Evolutionary conservation across 2,888 invertebrate genomes (phyloP), one percentile per base, ranked within the genome.

Genomic region (Penaeus monodon): DNA sequence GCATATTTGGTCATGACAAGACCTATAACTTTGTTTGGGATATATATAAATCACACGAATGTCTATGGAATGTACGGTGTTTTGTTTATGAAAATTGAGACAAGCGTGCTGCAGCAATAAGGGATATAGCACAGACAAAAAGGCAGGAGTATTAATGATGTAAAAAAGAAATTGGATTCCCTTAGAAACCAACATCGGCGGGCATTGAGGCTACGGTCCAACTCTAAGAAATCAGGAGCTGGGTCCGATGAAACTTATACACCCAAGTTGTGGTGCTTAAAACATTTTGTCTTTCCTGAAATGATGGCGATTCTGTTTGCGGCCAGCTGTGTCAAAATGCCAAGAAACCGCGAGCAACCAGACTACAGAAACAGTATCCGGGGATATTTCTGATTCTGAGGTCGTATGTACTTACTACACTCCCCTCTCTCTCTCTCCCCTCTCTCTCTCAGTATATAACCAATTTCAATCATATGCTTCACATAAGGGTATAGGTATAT

Each of bases 81-180:
- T 68, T 68, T 68, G 68, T 8, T 68, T 68, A 68, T 12, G 12
- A 27, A 68, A 68, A 68, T 68, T 10, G n/a, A n/a, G n/a, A n/a
- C n/a, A n/a, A n/a, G n/a, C n/a, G n/a, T n/a, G 7, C 68, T 68
- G 68, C 68, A 68, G 68, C 68, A 68, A 27, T 68, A 68, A 68
- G 68, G 68, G 68, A 68, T 68, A 68, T 68, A 68, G 68, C 68
- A 68, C 68, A 68, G 68, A 68, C 68, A 68, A n/a, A n/a, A n/a
- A n/a, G n/a, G n/a, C n/a, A n/a, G n/a, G n/a, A n/a, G n/a, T n/a
- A n/a, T n/a, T n/a, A n/a, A n/a, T n/a, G n/a, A n/a, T n/a, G n/a
- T n/a, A n/a, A n/a, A n/a, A n/a, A n/a, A n/a, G n/a, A n/a, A n/a
- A 68, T 68, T 68, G 68, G 68, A 68, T 68, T 68, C 68, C 68